Conservation (phyloP, 2,113 vertebrate species). For the Agelaius phoeniceus region DNA sequence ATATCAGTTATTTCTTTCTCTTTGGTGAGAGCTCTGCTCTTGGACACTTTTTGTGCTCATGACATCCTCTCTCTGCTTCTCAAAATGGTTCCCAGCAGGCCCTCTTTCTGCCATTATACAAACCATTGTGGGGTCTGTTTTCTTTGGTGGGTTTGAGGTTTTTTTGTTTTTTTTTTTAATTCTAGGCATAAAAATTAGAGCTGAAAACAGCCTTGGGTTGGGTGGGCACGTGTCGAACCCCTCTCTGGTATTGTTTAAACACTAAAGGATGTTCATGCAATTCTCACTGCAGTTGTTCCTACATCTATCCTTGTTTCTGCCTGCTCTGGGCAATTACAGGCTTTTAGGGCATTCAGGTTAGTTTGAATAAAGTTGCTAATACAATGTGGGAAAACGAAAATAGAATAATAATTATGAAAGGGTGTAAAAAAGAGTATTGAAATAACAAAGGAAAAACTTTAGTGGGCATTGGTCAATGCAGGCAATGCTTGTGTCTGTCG, state of each 20-base stretch:
- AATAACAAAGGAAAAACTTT: not conserved
- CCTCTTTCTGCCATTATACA: not conserved
- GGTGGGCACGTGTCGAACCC: not conserved
- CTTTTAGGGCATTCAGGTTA: not conserved
- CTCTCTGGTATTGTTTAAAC: not conserved
- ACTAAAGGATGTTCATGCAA: accelerated
- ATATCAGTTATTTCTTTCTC: not conserved
- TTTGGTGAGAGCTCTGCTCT: not conserved
- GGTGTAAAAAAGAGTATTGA: not conserved
- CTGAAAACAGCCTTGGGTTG: not conserved
- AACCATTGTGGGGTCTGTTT: not conserved
- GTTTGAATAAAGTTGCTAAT: not conserved
- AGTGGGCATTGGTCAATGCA: not conserved
- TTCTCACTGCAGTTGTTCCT: not conserved
- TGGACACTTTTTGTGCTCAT: not conserved
- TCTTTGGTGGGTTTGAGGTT: not conserved
- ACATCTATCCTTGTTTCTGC: not conserved
- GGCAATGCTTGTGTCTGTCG: not conserved
- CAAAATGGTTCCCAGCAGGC: not conserved
- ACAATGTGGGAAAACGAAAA: accelerated
- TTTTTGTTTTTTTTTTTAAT: not conserved
- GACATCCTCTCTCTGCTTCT: not conserved
- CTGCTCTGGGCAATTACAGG: not conserved
- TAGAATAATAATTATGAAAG: not conserved
- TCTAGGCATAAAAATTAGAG: not conserved